Base-by-base conservation (phyloP, 2,113 vertebrate genomes). In the Guaruba guarouba region DNA sequence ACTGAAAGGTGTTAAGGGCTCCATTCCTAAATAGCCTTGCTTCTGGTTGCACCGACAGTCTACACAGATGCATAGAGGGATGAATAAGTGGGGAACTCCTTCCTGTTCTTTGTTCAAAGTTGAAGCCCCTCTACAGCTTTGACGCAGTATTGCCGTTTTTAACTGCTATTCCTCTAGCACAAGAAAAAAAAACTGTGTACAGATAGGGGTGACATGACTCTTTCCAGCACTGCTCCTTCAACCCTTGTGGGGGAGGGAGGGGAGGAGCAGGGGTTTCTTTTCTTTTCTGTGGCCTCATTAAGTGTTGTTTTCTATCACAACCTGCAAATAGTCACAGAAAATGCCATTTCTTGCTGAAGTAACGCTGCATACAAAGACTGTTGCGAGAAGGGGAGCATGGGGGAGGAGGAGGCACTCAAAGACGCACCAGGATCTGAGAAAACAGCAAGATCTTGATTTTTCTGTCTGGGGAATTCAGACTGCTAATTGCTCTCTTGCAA, bases 21-120 rank as follows among this genome's bases (percentile, higher is more conserved):
- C 9, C 6, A 6, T 35, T 55, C 33, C 51, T 31, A 13, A n/a
- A 22, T 1, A 43, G n/a, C n/a, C 35, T 33, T 39, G 29, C 23
- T 51, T 79, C 57, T 80, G 66, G 16, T 49, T 62, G 66, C 23
- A 6, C 46, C 35, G 44, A 12, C 5, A 11, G 6, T 29, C 24
- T 57, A 8, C 11, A 8, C 11, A 55, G 46, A 10, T 14, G 27
- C 0, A 0, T 2, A 27, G 37, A 88, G 9, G 39, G 27, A 28
- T 22, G 16, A 67, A 70, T 13, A 22, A 55, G 20, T 5, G 5
- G 27, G 20, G 17, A 92, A 33, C 1, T 3, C 27, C 22, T 76
- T 80, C 33, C 22, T 1, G 0, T 61, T 82, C 43, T n/a, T 61
- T 63, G 35, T 35, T 82, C 19, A 37, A 22, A 78, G n/a, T 27